Base-by-base conservation (phyloP, 2,797 vertebrate genomes). In the Ceyx erithaca region DNA sequence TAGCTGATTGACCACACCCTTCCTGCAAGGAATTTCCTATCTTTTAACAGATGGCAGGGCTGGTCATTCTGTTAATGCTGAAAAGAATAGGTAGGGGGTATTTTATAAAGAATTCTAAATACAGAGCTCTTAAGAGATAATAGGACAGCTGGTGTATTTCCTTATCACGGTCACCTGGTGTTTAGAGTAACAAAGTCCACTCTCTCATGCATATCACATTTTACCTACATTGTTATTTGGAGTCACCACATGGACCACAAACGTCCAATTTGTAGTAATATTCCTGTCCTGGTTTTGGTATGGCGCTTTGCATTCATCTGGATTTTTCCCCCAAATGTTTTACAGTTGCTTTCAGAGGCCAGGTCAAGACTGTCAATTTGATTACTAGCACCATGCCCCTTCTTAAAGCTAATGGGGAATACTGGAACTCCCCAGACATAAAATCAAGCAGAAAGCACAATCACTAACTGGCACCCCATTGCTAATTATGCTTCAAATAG, bases 401-500 rank as follows among this genome's bases (percentile, higher is more conserved):
- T 95, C 94, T 97, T 96, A 95, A 96, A 93, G 81, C 93, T 97
- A 95, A 96, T 75, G 73, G 93, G 93, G 94, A 96, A 81, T 85
- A 92, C 83, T 91, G 90, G 92, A 96, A 96, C 69, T 97, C 94
- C 95, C 93, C 76, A 87, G 90, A 96, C 40, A 33, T 83, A 95
- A 94, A 96, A 94, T 80, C 78, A 91, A 90, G 87, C 67, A 92
- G 92, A 97, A 97, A 95, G 80, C 86, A 89, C 62, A 86, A 92
- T 95, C 54, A 58, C 72, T 95, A 94, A 96, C 89, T 97, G 96
- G 89, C 92, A 95, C 92, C 78, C 85, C 6, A 23, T 92, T 96
- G 92, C 96, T 97, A 97, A 97, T 97, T 97, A 96, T 95, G 81
- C 94, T 96, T 97, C 96, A 97, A 96, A 95, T 91, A 96, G 94